Base-by-base conservation (phyloP, 2,888 invertebrate species). In the Cantharis lateralis region DNA sequence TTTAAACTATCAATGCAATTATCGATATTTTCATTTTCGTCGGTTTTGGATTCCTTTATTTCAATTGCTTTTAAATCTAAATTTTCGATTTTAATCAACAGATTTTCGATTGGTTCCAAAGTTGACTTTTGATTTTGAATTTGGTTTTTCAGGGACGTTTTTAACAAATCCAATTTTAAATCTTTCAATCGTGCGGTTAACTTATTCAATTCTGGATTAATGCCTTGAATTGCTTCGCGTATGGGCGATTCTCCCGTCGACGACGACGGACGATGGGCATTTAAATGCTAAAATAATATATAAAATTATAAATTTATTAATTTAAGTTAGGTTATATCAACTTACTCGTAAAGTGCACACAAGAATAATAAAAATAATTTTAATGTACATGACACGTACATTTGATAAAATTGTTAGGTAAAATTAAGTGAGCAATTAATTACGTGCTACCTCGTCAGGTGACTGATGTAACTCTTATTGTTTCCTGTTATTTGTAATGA, bases 141-240 rank as follows among this genome's bases (percentile, higher is more conserved):
- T 48, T 28, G 28, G 1, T 16, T 16, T 7, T 18, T 7, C 10
- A 74, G n/a, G 1, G 62, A 16, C 0, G 74, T 13, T 18, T 28
- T 74, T 3, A 68, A 15, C n/a, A 74, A 48, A 13, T 74, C 69
- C 15, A 69, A 20, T 63, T 74, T 74, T 5, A 74, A 28, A 4
- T 61, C 28, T 32, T 69, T 74, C 10, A 74, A 63, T 7, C 74
- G 69, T 18, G 10, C 16, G 5, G 74, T 69, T 15, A 74, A 70
- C 15, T 64, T 70, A 11, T 74, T 70, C 15, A 74, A 48, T 20
- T 63, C 48, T 15, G 74, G 74, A n/a, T 70, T 74, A 2, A 74
- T 70, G 7, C 70, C 20, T 70, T 74, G 70, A 15, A 74, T 70
- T 11, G 70, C 70, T 70, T 74, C 69, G 10, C 70, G 74, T 3